Conservation (phyloP, 2,113 vertebrate genomes). For the Porphyrio hochstetteri region DNA sequence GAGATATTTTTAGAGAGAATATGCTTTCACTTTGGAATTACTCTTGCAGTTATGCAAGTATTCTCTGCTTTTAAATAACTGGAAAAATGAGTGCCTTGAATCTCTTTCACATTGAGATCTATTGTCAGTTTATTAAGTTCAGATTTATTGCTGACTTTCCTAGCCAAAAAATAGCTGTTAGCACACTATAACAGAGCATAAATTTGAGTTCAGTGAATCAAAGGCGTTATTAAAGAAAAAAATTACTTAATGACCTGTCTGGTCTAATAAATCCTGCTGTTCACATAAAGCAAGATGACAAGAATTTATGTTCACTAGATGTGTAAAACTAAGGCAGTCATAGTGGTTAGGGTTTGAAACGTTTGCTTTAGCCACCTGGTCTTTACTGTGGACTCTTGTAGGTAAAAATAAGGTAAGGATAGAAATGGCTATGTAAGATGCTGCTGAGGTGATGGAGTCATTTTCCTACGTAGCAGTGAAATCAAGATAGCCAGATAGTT, state of each 20-base stretch:
- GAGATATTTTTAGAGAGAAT: not conserved
- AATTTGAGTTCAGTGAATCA: slow-evolving; percentile 72
- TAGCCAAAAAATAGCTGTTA: slow-evolving; percentile 68
- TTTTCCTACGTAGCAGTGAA: not conserved
- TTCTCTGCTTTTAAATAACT: slow-evolving; percentile 42
- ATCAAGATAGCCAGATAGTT: not conserved
- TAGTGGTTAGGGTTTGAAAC: slow-evolving; percentile 1
- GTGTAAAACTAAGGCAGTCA: slow-evolving; percentile 64
- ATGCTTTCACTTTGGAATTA: slow-evolving; percentile 4
- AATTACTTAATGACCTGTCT: slow-evolving; percentile 73
- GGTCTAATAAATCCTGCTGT: slow-evolving; percentile 74
- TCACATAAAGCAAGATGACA: slow-evolving; percentile 62
- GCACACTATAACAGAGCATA: slow-evolving; percentile 68
- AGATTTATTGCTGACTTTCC: slow-evolving; percentile 74
- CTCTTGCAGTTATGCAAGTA: slow-evolving; percentile 18
- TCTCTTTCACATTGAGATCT: slow-evolving; percentile 57
- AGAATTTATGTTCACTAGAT: slow-evolving; percentile 69
- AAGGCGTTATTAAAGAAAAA: slow-evolving; percentile 69
- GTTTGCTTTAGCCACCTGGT: slow-evolving; percentile 11
- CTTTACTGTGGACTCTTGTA: not conserved
- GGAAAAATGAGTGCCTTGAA: slow-evolving; percentile 38
- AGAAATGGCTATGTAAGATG: not conserved
- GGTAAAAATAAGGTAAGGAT: not conserved
- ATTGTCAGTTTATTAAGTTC: slow-evolving; percentile 80
- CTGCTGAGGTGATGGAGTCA: not conserved